A percentile compares a stretch with the other conserved stretches of the same genome.
phyloP scores from a whole-genome alignment of 2,113 vertebrate genomes.

The Gallinago paraguaiae region DNA sequence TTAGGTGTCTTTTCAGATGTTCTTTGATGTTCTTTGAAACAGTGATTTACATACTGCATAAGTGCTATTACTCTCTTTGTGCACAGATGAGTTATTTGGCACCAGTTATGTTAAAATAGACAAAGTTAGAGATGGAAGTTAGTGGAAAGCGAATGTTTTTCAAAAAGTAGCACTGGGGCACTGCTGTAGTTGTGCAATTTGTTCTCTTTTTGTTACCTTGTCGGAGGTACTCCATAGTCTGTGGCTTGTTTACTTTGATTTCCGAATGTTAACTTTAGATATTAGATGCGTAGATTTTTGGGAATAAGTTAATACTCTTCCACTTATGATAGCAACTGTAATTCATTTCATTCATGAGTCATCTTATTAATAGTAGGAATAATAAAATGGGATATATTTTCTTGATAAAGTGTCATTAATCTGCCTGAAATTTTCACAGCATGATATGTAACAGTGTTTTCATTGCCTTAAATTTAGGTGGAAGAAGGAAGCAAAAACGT shows the following conservation, averaged over 20 bases:
- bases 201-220: neutral
- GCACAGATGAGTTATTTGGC: neutral
- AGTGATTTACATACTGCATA: neutral
- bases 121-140: neutral
- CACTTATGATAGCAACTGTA: neutral
- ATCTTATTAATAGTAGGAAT: neutral
- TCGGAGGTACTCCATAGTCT: neutral
- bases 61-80: neutral
- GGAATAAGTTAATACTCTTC: neutral
- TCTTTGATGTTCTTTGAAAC: neutral
- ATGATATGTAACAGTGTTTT: neutral
- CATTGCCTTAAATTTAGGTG: conserved; percentile 74
- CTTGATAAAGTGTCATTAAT: neutral
- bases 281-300: neutral
- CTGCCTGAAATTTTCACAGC: neutral
- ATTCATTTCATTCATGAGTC: neutral
- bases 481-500: conserved; percentile 90
- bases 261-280: neutral
- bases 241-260: neutral
- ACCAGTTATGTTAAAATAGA: neutral
- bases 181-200: neutral
- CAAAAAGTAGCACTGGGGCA: neutral
- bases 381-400: neutral
- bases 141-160: neutral
- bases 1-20: neutral